phyloP scores from a whole-genome alignment of 1,140 invertebrate genomes.

The Neodiprion fabricii region DNA sequence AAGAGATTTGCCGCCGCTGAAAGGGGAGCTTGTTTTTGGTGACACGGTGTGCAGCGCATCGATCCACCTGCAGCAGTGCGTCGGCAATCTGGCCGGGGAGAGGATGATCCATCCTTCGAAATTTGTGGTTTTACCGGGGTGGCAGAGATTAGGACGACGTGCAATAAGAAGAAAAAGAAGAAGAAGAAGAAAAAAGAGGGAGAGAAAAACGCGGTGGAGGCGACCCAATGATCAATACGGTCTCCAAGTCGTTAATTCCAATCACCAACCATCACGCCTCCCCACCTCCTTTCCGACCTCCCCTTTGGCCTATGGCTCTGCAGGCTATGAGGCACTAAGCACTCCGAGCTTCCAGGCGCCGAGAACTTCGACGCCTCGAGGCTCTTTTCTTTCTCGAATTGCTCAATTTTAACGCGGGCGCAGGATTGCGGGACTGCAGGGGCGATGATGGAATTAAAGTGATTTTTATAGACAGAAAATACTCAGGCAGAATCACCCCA shows the following conservation, averaged over 20 bases:
- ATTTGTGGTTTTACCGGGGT: no score
- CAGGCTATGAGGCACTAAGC: background rate
- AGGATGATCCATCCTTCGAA: no score
- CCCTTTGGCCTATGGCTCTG: slow-evolving; percentile 29
- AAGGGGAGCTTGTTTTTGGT: no score
- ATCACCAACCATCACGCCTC: slow-evolving; percentile 50
- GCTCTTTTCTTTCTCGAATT: background rate
- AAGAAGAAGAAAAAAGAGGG: slow-evolving; percentile 15
- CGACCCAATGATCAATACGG: slow-evolving; percentile 51
- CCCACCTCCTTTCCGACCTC: slow-evolving; percentile 8
- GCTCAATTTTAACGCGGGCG: background rate
- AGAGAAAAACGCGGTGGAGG: slow-evolving; percentile 28
- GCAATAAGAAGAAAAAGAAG: background rate
- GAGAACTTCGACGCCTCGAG: background rate
- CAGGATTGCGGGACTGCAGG: no score
- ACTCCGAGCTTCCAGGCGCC: background rate
- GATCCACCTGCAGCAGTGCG: no score
- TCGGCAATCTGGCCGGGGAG: no score
- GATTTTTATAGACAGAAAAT: no score
- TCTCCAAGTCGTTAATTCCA: slow-evolving; percentile 56
- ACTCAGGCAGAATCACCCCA: no score
- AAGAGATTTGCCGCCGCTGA: no score
- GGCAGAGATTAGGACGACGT: background rate
- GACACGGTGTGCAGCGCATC: no score
- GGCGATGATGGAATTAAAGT: no score